These are phyloP conservation scores for Oophaga pumilio DNA, from an alignment of 2,113 vertebrate genomes.

Conservation along the genomic window DNA sequence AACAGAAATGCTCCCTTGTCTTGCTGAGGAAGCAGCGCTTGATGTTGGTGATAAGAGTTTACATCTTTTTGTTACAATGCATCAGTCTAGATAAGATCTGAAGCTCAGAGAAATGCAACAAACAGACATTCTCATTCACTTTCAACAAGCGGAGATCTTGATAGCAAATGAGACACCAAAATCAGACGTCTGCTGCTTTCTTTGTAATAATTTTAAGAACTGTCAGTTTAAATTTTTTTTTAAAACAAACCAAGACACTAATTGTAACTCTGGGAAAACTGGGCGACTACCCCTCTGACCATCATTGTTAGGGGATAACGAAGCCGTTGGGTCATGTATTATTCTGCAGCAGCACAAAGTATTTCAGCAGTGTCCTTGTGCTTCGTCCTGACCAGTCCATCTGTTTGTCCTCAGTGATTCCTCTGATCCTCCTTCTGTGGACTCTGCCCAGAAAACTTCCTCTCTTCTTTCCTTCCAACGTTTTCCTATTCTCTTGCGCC, in stretches of 20 bases:
- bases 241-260: too few relatives aligned
- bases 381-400: conserved; percentile 54
- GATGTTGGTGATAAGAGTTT: background rate
- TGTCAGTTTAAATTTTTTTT: too few relatives aligned
- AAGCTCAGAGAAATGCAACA: too few relatives aligned
- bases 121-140: background rate
- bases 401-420: conserved; percentile 81
- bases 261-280: too few relatives aligned
- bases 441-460: conserved; percentile 86
- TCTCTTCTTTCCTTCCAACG: conserved; percentile 88
- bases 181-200: too few relatives aligned
- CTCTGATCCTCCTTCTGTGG: conserved; percentile 77
- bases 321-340: background rate
- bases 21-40: background rate
- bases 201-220: too few relatives aligned
- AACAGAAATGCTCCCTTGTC: background rate
- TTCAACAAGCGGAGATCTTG: background rate
- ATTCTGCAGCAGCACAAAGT: background rate
- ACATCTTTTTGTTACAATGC: too few relatives aligned
- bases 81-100: too few relatives aligned
- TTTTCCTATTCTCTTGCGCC: conserved; percentile 89
- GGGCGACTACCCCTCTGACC: too few relatives aligned
- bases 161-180: background rate
- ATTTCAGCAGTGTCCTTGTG: background rate
- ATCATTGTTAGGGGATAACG: too few relatives aligned